phyloP scores from a whole-genome alignment of 2,113 vertebrate species.

The Sceloporus undulatus region DNA sequence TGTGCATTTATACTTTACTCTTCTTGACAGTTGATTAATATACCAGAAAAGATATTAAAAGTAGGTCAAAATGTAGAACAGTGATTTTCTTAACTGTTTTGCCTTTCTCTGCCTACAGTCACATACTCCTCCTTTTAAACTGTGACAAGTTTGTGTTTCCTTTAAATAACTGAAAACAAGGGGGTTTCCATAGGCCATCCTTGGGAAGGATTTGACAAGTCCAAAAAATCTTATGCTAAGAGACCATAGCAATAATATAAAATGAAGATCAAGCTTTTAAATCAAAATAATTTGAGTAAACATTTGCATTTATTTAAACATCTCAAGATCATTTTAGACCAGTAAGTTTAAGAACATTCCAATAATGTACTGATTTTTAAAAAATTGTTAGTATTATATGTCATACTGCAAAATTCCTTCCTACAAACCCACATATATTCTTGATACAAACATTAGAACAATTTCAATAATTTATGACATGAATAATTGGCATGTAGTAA shows the following conservation, averaged over 20 bases:
- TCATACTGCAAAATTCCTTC: conserved; percentile 42
- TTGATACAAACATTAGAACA: conserved; percentile 58
- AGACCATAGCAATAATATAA: conserved; percentile 40
- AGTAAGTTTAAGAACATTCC: conserved; percentile 41
- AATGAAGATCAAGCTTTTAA: background rate
- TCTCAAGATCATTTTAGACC: conserved; percentile 60
- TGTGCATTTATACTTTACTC: conserved; percentile 45
- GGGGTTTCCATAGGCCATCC: conserved; percentile 15
- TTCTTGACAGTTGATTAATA: conserved; percentile 45
- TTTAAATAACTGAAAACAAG: conserved; percentile 31
- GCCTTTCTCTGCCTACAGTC: background rate
- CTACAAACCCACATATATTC: conserved; percentile 49
- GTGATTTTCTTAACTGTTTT: conserved; percentile 21
- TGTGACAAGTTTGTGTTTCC: conserved; percentile 32
- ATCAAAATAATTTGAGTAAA: conserved; percentile 45
- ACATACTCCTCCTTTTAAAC: conserved; percentile 22
- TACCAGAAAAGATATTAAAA: conserved; percentile 51
- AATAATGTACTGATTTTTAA: conserved; percentile 4
- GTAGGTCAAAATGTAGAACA: conserved; percentile 43
- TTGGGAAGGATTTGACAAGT: conserved; percentile 10
- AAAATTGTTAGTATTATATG: conserved; percentile 3
- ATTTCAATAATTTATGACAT: conserved; percentile 48
- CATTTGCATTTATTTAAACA: conserved; percentile 70
- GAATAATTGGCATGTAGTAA: conserved; percentile 40
- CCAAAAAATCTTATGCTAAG: conserved; percentile 13